Conservation (phyloP, 1,140 invertebrate species). For the Diachasmimorpha longicaudata region DNA sequence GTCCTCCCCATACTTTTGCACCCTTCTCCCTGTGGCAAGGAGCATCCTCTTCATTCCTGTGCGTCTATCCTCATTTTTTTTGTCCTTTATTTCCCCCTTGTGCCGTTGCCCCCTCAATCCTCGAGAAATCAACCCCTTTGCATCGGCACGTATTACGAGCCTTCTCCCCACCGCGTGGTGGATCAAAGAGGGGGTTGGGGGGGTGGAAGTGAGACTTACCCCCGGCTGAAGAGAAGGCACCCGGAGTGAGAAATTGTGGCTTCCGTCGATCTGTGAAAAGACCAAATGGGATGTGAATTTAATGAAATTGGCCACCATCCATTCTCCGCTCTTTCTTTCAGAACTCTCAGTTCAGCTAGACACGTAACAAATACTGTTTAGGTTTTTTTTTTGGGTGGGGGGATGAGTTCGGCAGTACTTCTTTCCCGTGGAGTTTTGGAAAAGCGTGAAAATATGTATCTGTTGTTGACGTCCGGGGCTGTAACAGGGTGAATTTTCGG, state of each 20-base stretch:
- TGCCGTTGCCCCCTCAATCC: neutral
- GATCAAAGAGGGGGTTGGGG: too few species aligned
- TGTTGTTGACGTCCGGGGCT: neutral
- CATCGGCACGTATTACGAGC: constrained; percentile 8
- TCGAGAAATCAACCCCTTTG: constrained; percentile 23
- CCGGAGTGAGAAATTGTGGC: constrained; percentile 26
- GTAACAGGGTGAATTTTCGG: neutral
- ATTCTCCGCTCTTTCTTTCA: neutral
- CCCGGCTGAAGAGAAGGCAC: neutral
- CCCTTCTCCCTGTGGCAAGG: neutral
- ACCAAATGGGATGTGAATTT: constrained; percentile 26
- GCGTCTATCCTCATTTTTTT: neutral
- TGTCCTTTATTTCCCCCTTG: neutral
- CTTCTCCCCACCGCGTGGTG: neutral
- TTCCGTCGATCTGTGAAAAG: constrained; percentile 25
- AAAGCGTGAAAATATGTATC: constrained; percentile 5
- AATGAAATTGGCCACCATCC: constrained; percentile 17
- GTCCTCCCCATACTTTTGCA: neutral
- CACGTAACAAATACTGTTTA: constrained; percentile 4
- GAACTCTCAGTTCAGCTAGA: neutral
- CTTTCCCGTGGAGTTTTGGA: neutral
- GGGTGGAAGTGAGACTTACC: constrained; percentile 6
- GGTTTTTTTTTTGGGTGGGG: too few species aligned
- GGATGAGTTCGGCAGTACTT: neutral
- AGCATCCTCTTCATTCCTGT: constrained; percentile 6